phyloP scores from a whole-genome alignment of 2,888 invertebrate genomes.

The Brachypalpus laphriformis region DNA sequence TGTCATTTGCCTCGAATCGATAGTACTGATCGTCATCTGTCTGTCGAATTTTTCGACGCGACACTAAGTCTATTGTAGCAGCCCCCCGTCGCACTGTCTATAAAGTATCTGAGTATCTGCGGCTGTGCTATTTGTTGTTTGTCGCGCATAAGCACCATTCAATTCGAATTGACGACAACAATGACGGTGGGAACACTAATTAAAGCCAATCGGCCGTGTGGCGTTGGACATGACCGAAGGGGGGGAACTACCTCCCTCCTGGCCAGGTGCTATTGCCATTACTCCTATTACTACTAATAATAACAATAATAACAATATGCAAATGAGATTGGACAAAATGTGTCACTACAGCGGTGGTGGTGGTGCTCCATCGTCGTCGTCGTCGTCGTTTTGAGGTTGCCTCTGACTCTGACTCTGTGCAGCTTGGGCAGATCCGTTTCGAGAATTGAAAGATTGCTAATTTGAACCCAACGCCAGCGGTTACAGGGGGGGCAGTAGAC shows the following conservation, averaged over 20 bases:
- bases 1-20: constrained; percentile 58
- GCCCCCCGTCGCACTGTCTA: neutral
- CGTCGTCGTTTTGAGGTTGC: constrained; percentile 32
- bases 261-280: constrained; percentile 59
- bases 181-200: constrained; percentile 71
- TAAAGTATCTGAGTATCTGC: neutral
- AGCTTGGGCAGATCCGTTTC: constrained; percentile 64
- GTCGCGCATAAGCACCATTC: constrained; percentile 49
- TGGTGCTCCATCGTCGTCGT: neutral
- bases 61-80: constrained; percentile 66
- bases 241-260: constrained; percentile 37
- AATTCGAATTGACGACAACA: constrained; percentile 59
- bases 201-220: constrained; percentile 69
- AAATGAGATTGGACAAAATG: constrained; percentile 69
- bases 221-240: constrained; percentile 59
- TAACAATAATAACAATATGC: constrained; percentile 70
- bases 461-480: constrained; percentile 32
- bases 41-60: constrained; percentile 65
- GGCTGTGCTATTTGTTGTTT: constrained; percentile 23
- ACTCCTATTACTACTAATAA: constrained; percentile 49
- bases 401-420: constrained; percentile 9
- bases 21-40: constrained; percentile 64
- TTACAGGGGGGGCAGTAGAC: neutral
- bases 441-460: constrained; percentile 70
- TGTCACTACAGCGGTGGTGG: constrained; percentile 39